Evolutionary conservation across 2,888 invertebrate species (phyloP).

Genomic region (Himalopsyche kuldschensis): DNA sequence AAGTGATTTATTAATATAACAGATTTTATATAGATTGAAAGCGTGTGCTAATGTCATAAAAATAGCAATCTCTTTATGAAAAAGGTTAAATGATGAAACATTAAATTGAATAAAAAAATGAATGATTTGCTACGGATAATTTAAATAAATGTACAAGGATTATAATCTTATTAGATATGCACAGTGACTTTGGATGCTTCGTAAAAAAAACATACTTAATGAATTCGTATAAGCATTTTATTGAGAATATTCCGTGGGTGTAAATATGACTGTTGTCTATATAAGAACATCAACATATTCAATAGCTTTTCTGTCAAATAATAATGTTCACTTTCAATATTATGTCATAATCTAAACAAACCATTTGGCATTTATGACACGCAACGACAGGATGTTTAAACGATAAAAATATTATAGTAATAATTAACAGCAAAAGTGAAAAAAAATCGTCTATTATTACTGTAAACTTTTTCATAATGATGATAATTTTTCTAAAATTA

Average conservation of each 20-base stretch:
- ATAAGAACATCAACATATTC: neutral
- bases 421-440: neutral
- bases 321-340: neutral
- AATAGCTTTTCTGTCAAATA: neutral
- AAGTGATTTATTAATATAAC: no score
- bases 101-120: neutral
- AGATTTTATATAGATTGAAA: no score
- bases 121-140: neutral
- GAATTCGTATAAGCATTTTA: neutral
- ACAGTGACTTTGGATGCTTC: neutral
- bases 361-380: neutral
- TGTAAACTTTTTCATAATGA: no score
- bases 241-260: neutral
- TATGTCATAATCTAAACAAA: neutral
- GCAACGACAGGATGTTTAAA: neutral
- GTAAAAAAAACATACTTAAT: neutral
- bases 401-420: neutral
- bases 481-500: no score
- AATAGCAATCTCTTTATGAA: no score
- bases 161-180: neutral
- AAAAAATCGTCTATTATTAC: neutral
- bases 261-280: neutral
- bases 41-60: no score
- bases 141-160: neutral
- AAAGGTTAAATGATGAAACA: neutral